Evolutionary conservation across 2,888 invertebrate genomes (phyloP), one percentile per base, ranked within the genome.

Genomic region (Drosophila birchii): DNA sequence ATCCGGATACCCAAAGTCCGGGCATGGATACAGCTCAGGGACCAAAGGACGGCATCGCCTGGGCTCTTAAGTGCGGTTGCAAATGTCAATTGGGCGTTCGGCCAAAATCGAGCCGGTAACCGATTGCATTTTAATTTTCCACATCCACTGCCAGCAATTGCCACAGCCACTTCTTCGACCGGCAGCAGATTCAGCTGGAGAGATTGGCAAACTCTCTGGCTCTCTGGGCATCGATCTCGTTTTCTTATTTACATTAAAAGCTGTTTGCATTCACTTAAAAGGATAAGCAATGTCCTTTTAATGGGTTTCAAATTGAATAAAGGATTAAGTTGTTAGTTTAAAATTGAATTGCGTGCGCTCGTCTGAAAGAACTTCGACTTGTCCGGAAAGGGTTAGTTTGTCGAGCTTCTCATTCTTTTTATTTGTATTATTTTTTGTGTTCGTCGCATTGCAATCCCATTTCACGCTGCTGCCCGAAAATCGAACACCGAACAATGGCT

Each of bases 271-370:
- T 91, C 92, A 92, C 92, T 92, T 92, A 92, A 92, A 91, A 91
- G 92, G 92, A 92, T 92, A 91, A 92, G 91, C 91, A 91, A 90
- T 92, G 92, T 92, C 92, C 92, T 92, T 92, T 92, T 92, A 92
- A 92, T 92, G 92, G 92, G 91, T 91, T 92, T 89, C 90, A 91
- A 92, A 92, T 92, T 92, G 92, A 92, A 92, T 92, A 92, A 92
- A 91, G 92, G 92, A 92, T 92, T 92, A 92, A 88, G 90, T 92
- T 92, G 92, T 92, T 92, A 92, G 91, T 92, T 90, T 89, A 84
- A 91, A 91, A 91, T 91, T 90, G 91, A 90, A 88, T 90, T 91
- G 87, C 83, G 85, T 89, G 84, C 81, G 84, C 80, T 75, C 85
- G 75, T 86, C 76, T 81, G 79, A 68, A 78, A 73, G 79, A 77